Conservation (phyloP, 2,113 vertebrate species). For the Chionodraco myersi region DNA sequence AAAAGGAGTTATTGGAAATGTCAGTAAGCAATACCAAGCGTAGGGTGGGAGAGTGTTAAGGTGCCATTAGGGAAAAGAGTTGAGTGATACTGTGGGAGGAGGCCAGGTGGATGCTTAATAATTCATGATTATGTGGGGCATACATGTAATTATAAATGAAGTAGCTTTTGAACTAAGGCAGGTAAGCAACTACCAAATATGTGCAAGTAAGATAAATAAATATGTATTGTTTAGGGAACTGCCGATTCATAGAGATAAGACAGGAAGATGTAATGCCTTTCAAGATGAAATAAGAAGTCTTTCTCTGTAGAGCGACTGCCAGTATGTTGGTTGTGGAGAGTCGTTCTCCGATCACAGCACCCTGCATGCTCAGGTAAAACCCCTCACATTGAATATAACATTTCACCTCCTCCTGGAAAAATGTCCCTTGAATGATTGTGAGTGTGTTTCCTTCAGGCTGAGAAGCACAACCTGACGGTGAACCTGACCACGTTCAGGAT, state of each 20-base stretch:
- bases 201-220: background rate
- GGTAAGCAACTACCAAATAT: background rate
- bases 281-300: background rate
- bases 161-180: background rate
- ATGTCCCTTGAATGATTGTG: background rate
- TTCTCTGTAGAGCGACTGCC: conserved; percentile 86
- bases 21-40: too few relatives aligned
- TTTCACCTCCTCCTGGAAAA: background rate
- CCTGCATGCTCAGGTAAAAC: conserved; percentile 92
- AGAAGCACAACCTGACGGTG: conserved; percentile 96
- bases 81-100: background rate
- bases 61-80: too few relatives aligned
- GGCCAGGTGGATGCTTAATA: conserved; percentile 33
- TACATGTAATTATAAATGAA: conserved; percentile 18
- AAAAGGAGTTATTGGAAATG: too few relatives aligned
- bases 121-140: conserved; percentile 19
- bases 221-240: background rate
- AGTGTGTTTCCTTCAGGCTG: conserved; percentile 78
- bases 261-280: background rate
- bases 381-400: background rate
- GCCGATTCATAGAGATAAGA: background rate
- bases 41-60: too few relatives aligned
- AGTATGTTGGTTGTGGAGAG: conserved; percentile 96
- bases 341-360: conserved; percentile 97
- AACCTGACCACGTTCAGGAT: conserved; percentile 96